phyloP scores from a whole-genome alignment of 2,888 invertebrate species.

The Listrodromus nycthemerus region DNA sequence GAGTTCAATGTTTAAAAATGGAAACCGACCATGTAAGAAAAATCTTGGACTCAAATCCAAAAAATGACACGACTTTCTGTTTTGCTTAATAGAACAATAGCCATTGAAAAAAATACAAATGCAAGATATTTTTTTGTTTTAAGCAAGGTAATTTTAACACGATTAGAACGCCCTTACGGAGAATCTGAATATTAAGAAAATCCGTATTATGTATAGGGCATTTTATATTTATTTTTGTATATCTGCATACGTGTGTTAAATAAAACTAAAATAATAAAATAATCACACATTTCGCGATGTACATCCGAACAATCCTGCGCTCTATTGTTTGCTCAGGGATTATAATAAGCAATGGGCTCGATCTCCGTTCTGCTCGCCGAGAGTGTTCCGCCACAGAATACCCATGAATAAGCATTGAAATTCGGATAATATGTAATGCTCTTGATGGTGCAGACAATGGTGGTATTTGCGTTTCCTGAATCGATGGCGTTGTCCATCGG shows the following conservation, averaged over 20 bases:
- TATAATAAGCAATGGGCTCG: conserved; percentile 12
- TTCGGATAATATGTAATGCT: conserved; percentile 16
- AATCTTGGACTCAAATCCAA: too few relatives aligned
- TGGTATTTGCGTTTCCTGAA: conserved; percentile 11
- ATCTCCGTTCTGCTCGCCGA: conserved; percentile 12
- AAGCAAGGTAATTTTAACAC: too few relatives aligned
- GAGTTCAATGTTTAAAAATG: too few relatives aligned
- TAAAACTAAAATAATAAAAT: not conserved
- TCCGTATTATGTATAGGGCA: not conserved
- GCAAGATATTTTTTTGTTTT: not conserved
- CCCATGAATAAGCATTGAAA: conserved; percentile 38
- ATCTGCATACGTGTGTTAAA: not conserved
- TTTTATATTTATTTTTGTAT: not conserved
- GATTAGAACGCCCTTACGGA: not conserved
- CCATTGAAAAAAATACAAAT: too few relatives aligned
- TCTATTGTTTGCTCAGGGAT: conserved; percentile 19
- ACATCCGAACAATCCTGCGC: conserved; percentile 10
- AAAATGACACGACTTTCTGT: too few relatives aligned
- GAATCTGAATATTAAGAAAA: not conserved
- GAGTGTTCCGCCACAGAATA: conserved; percentile 25
- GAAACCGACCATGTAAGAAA: too few relatives aligned
- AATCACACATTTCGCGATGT: not conserved
- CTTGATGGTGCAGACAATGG: conserved; percentile 20
- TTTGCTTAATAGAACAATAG: too few relatives aligned
- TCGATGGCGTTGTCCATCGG: conserved; percentile 13